phyloP scores from a whole-genome alignment of 2,113 vertebrate species.

The Phoxinus phoxinus region DNA sequence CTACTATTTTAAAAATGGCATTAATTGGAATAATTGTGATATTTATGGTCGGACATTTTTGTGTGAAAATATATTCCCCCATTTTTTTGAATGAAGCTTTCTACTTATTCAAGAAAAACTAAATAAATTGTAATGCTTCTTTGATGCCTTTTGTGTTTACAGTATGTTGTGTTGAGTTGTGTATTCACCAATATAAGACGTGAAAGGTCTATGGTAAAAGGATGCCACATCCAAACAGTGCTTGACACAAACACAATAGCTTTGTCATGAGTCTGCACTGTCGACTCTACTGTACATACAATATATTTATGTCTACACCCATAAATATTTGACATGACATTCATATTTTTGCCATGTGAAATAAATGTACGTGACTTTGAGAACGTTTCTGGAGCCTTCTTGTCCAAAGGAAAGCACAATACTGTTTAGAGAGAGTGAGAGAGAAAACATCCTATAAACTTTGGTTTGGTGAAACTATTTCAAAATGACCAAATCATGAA shows the following conservation, averaged over 20 bases:
- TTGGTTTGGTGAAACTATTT: slow-evolving; percentile 12
- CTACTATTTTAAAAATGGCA: background rate
- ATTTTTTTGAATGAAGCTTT: background rate
- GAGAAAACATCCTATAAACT: slow-evolving; percentile 11
- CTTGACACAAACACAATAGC: slow-evolving; percentile 38
- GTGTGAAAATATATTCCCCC: background rate
- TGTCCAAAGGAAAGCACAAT: slow-evolving; percentile 2
- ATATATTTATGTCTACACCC: slow-evolving; percentile 49
- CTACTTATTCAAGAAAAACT: background rate
- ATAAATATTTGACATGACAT: slow-evolving; percentile 47
- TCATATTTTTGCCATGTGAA: slow-evolving; percentile 40
- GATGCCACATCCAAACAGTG: slow-evolving; percentile 40
- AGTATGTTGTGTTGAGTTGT: background rate
- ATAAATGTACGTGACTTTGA: slow-evolving; percentile 35
- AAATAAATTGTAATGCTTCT: background rate
- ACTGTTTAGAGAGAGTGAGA: slow-evolving; percentile 10
- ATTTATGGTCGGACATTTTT: background rate
- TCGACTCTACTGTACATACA: slow-evolving; percentile 12
- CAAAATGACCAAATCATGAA: slow-evolving; percentile 37
- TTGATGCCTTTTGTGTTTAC: background rate
- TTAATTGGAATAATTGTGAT: background rate
- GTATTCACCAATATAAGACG: background rate
- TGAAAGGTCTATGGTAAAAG: slow-evolving; percentile 19
- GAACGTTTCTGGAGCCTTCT: slow-evolving; percentile 31
- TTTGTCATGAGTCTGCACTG: slow-evolving; percentile 24